phyloP scores from a whole-genome alignment of 2,113 vertebrate genomes.

The Astatoreochromis straeleni region DNA sequence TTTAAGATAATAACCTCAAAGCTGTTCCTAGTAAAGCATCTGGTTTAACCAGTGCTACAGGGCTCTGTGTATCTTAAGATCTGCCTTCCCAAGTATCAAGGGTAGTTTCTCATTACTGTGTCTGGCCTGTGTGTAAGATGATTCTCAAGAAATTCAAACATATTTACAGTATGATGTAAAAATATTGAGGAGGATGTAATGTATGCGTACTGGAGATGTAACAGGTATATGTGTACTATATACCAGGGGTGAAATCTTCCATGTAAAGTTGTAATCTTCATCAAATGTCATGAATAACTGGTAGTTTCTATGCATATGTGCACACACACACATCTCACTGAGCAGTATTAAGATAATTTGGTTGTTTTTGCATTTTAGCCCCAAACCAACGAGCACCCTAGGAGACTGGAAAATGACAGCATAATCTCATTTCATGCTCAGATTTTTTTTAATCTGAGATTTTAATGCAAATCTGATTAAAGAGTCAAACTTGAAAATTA shows the following conservation, averaged over 20 bases:
- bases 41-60: not conserved
- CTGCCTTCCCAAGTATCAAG: not conserved
- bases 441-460: not conserved
- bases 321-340: not conserved
- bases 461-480: not conserved
- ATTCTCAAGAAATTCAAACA: not conserved
- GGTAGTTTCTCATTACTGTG: not conserved
- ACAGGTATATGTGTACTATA: not conserved
- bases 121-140: not conserved
- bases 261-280: not conserved
- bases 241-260: not conserved
- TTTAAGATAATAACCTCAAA: not conserved
- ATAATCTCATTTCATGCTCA: not conserved
- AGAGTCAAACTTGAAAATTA: not conserved
- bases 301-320: not conserved
- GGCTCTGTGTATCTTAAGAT: not conserved
- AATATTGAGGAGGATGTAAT: not conserved
- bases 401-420: not conserved
- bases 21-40: not conserved
- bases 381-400: not conserved
- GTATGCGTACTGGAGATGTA: not conserved
- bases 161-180: not conserved
- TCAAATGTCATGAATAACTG: slow-evolving; percentile 5
- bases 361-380: not conserved
- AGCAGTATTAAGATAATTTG: not conserved